Evolutionary conservation across 1,140 invertebrate genomes (phyloP), one percentile per base, ranked within the genome.

Genomic region (Drosophila ironensis): DNA sequence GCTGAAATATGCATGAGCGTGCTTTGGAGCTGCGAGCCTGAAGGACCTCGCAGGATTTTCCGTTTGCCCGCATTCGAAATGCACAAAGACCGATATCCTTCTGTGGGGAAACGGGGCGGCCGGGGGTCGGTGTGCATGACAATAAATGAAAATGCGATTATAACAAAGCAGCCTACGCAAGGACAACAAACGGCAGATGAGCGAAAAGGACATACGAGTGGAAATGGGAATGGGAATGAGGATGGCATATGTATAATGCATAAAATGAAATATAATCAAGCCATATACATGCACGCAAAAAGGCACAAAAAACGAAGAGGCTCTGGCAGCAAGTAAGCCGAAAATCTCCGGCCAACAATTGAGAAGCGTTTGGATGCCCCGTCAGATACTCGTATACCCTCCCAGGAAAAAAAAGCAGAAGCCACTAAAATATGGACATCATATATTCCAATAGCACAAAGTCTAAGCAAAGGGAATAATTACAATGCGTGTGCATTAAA

Each of bases 231-330:
- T 41, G 46, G 25, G 30, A 45, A 37, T 33, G 38, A 20, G 16
- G 47, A 17, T 50, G 42, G 19, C 41, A 52, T 54, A 78, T 59
- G 46, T 69, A 59, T 82, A 72, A 72, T 71, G 67, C 74, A 82
- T 82, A 76, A 72, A 76, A 57, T 46, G 61, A 56, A 81, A 81
- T 69, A 75, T 81, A 81, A 81, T 81, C 77, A 82, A 81, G 77
- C 51, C 72, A 69, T 47, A 63, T 48, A 70, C 41, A 60, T 19
- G 20, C 52, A 54, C 38, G 7, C n/a, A 17, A 30, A 42, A 35
- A n/a, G n/a, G n/a, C 20, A 22, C 2, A 22, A 22, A 22, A 42
- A 2, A 38, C 16, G 3, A 28, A 9, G 24, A 22, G 9, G 19
- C 14, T 24, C 42, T 47, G 35, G n/a, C n/a, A n/a, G 48, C 30